Evolutionary conservation across 2,888 invertebrate genomes (phyloP).

Genomic region (Caenorhabditis sp.): DNA sequence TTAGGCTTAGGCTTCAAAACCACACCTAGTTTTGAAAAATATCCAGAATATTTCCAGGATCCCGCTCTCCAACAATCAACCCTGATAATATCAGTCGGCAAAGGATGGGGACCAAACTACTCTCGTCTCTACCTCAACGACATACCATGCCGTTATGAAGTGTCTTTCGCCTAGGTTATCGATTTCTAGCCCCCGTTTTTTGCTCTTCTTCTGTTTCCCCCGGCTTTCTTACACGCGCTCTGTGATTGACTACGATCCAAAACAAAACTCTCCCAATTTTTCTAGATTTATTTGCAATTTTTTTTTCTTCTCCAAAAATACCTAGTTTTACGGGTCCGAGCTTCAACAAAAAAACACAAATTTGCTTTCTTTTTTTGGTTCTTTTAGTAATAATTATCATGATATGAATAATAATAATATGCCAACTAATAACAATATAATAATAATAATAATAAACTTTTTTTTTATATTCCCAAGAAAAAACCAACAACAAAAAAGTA

Average conservation of each 20-base stretch:
- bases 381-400: no score
- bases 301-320: neutral
- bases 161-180: slow-evolving; percentile 56
- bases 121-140: slow-evolving; percentile 62
- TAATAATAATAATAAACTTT: no score
- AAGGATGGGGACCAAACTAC: slow-evolving; percentile 69
- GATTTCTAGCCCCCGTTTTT: neutral
- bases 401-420: no score
- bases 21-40: neutral
- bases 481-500: neutral
- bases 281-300: neutral
- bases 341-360: no score
- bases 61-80: slow-evolving; percentile 42
- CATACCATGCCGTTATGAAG: slow-evolving; percentile 65
- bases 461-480: no score
- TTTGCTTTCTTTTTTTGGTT: no score
- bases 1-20: no score
- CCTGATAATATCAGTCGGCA: slow-evolving; percentile 60
- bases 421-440: no score
- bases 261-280: neutral
- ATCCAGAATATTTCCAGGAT: slow-evolving; percentile 24
- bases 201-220: slow-evolving; percentile 1
- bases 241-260: neutral
- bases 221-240: slow-evolving; percentile 6
- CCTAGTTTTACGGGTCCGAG: neutral